These are phyloP conservation scores for Neolamprologus devosi DNA, from an alignment of 2,113 vertebrate species.

Conservation along the genomic window DNA sequence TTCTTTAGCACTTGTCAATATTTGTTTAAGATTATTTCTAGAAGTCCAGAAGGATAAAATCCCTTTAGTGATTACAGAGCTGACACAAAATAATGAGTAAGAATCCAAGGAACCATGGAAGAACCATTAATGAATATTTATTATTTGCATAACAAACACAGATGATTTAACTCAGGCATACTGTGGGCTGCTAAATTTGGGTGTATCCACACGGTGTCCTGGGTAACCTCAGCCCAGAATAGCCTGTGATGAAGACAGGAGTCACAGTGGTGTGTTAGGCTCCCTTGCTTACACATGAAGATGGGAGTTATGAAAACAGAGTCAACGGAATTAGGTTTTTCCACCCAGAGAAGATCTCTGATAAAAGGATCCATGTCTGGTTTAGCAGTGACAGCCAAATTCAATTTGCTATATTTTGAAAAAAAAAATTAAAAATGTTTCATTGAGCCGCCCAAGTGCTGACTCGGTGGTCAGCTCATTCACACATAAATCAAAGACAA, in stretches of 20 bases:
- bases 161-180: slow-evolving; percentile 64
- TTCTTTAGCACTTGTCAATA: slow-evolving; percentile 74
- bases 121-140: slow-evolving; percentile 72
- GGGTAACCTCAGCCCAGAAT: slow-evolving; percentile 63
- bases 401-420: not conserved
- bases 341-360: not conserved
- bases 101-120: slow-evolving; percentile 52
- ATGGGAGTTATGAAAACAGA: slow-evolving; percentile 25
- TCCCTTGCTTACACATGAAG: slow-evolving; percentile 42
- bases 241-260: slow-evolving; percentile 47
- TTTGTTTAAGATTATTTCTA: slow-evolving; percentile 72
- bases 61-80: slow-evolving; percentile 53
- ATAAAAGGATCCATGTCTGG: slow-evolving; percentile 15
- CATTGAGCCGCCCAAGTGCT: not conserved
- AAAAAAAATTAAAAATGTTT: not conserved
- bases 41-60: slow-evolving; percentile 56
- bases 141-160: slow-evolving; percentile 65
- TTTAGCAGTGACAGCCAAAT: slow-evolving; percentile 2
- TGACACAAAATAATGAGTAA: slow-evolving; percentile 64
- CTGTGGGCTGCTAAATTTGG: slow-evolving; percentile 64
- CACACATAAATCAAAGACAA: not conserved
- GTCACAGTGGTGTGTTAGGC: slow-evolving; percentile 38
- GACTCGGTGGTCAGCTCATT: slow-evolving; percentile 30
- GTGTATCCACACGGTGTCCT: slow-evolving; percentile 51
- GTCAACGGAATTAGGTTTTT: slow-evolving; percentile 15